phyloP scores from a whole-genome alignment of 2,113 vertebrate species.

The Sialia sialis region DNA sequence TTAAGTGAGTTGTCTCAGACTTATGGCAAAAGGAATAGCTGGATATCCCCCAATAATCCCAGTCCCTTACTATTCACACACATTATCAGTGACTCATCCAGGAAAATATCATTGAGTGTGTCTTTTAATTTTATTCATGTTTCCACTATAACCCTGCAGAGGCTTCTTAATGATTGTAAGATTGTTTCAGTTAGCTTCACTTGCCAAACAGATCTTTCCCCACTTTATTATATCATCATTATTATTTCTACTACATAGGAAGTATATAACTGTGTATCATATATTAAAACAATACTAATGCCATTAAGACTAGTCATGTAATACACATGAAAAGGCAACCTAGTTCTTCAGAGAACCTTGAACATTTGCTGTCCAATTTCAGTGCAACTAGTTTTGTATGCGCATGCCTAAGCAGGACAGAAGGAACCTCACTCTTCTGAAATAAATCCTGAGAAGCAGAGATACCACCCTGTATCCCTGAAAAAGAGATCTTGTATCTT shows the following conservation, averaged over 20 bases:
- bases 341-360: not conserved
- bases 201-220: constrained; percentile 53
- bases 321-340: not conserved
- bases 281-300: constrained; percentile 52
- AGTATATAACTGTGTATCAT: not conserved
- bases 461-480: not conserved
- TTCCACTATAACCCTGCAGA: constrained; percentile 22
- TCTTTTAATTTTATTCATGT: constrained; percentile 53
- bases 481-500: not conserved
- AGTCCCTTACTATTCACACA: not conserved
- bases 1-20: not conserved
- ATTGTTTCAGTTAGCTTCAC: constrained; percentile 53
- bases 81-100: constrained; percentile 27
- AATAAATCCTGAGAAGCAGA: not conserved
- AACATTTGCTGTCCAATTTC: not conserved
- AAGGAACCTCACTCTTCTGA: not conserved
- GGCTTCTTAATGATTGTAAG: constrained; percentile 44
- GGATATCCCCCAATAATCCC: not conserved
- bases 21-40: not conserved
- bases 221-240: constrained; percentile 56
- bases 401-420: not conserved
- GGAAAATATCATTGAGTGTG: constrained; percentile 38
- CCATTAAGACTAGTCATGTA: not conserved
- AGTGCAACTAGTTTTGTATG: not conserved
- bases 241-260: constrained; percentile 41